These are phyloP conservation scores for Heterotilapia buettikoferi DNA, from an alignment of 2,113 vertebrate genomes.

Conservation along the genomic window DNA sequence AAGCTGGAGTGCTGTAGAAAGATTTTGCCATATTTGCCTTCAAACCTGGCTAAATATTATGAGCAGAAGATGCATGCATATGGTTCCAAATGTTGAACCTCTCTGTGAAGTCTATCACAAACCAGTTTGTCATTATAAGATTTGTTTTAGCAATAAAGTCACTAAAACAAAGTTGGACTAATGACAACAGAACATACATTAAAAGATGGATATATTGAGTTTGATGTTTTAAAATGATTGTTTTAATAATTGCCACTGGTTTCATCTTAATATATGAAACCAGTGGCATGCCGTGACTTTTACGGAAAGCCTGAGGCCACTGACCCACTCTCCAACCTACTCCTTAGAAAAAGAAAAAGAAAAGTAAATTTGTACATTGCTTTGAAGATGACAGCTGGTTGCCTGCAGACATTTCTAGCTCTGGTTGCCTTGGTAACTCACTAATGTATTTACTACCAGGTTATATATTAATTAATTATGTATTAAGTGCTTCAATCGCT, in stretches of 20 bases:
- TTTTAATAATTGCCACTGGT: not conserved
- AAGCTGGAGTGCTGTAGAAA: slow-evolving; percentile 2
- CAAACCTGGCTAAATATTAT: slow-evolving; percentile 7
- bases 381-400: not conserved
- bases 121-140: not conserved
- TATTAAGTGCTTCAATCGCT: not conserved
- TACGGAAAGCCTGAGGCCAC: not conserved
- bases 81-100: not conserved
- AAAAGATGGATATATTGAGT: not conserved
- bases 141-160: not conserved
- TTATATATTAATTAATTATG: not conserved
- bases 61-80: not conserved
- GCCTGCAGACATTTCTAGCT: not conserved
- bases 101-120: not conserved
- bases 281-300: not conserved
- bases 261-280: not conserved
- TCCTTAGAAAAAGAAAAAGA: not conserved
- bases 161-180: not conserved
- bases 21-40: slow-evolving; percentile 5
- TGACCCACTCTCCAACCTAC: not conserved
- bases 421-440: not conserved
- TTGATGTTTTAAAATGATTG: not conserved
- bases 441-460: not conserved
- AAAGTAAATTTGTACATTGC: not conserved
- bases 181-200: not conserved